These are phyloP conservation scores for Grus americana DNA, from an alignment of 2,113 vertebrate species.

Conservation along the genomic window DNA sequence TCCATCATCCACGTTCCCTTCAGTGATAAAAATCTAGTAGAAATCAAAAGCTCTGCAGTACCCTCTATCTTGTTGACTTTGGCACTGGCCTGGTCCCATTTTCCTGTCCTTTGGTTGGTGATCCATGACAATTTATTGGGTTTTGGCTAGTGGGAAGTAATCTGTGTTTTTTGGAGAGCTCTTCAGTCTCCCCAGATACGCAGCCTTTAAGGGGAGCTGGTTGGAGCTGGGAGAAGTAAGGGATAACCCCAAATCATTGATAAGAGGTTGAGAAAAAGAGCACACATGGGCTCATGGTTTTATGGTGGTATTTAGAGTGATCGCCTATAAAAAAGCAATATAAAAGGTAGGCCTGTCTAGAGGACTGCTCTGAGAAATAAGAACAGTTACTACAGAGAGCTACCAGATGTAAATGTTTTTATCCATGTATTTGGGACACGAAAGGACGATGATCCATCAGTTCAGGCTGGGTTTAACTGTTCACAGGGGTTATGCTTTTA, in stretches of 20 bases:
- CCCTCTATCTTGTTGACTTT: neutral
- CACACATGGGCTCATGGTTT: neutral
- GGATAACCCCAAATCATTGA: neutral
- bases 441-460: neutral
- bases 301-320: neutral
- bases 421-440: neutral
- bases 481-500: neutral
- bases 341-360: neutral
- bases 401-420: neutral
- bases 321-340: rapidly evolving
- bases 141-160: neutral
- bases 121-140: neutral
- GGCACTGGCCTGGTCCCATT: neutral
- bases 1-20: neutral
- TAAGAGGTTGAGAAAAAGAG: neutral
- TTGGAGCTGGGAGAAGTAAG: neutral
- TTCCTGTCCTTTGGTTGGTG: neutral
- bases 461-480: neutral
- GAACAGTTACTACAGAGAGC: neutral
- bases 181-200: neutral
- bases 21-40: neutral
- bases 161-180: neutral
- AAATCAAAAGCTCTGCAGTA: neutral
- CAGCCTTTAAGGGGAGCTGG: neutral
- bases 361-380: neutral